Conservation (phyloP, 1,140 invertebrate species). For the Odontomachus brunneus region DNA sequence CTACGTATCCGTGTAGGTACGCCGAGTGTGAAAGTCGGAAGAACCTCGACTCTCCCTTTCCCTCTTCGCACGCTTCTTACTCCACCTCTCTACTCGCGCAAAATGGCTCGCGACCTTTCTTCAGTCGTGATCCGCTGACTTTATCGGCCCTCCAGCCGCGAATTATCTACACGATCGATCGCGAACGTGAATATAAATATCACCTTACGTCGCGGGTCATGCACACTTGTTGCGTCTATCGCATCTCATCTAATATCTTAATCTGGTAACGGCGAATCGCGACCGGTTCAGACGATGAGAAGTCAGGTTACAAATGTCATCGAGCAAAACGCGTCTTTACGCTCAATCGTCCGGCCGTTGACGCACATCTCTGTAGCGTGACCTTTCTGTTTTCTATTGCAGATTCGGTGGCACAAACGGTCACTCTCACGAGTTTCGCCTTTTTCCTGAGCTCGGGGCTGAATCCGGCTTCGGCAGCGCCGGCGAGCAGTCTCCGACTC, state of each 20-base stretch:
- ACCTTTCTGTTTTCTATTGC: constrained; percentile 68
- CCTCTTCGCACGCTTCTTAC: constrained; percentile 38
- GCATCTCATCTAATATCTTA: neutral
- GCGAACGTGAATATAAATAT: constrained; percentile 16
- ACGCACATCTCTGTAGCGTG: constrained; percentile 35
- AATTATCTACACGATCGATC: constrained; percentile 19
- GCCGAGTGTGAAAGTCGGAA: constrained; percentile 84
- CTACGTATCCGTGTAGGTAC: constrained; percentile 80
- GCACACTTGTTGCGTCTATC: neutral
- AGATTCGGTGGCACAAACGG: constrained; percentile 83
- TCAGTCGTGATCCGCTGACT: constrained; percentile 6
- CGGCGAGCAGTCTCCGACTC: constrained; percentile 65
- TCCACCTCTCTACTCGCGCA: constrained; percentile 38
- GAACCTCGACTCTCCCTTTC: constrained; percentile 64
- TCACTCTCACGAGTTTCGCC: constrained; percentile 81
- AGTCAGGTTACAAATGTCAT: neutral
- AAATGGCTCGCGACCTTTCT: constrained; percentile 56
- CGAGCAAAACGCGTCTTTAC: neutral
- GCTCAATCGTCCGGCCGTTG: too few species aligned
- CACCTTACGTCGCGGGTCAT: neutral
- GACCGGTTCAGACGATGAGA: neutral
- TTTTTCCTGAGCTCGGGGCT: constrained; percentile 80
- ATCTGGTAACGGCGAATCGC: neutral
- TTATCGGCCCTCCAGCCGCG: neutral
- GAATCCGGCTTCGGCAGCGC: constrained; percentile 65